Conservation (phyloP, 2,113 vertebrate genomes). For the Egretta garzetta region DNA sequence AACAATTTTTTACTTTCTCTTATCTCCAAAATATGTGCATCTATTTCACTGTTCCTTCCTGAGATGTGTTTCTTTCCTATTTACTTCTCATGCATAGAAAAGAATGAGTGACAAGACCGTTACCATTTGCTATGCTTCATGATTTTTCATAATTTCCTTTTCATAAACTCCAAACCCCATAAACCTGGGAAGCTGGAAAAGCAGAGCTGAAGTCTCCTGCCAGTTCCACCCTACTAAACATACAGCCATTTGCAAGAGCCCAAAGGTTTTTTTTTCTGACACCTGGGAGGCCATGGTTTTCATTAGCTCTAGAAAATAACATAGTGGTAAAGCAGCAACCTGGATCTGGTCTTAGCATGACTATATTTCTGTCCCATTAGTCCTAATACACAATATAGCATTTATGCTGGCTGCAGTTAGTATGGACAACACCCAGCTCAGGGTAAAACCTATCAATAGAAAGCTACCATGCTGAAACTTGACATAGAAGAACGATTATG, state of each 20-base stretch:
- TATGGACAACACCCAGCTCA: neutral
- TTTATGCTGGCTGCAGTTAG: neutral
- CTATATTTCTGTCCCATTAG: neutral
- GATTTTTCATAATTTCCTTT: neutral
- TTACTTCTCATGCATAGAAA: neutral
- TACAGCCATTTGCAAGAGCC: neutral
- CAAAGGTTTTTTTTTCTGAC: neutral
- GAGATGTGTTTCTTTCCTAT: neutral
- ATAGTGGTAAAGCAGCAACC: neutral
- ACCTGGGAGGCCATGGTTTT: neutral
- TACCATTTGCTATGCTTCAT: neutral
- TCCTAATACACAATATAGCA: neutral
- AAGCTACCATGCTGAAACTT: neutral
- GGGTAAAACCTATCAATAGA: neutral
- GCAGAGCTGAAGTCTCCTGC: neutral
- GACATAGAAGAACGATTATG: neutral
- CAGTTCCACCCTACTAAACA: neutral
- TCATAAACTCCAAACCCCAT: neutral
- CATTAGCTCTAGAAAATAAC: neutral
- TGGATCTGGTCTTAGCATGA: neutral
- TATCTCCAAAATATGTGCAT: neutral
- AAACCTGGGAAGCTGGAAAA: neutral
- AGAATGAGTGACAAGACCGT: neutral
- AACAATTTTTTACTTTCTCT: neutral
- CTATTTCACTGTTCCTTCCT: neutral